These are phyloP conservation scores for Apis florea DNA, from an alignment of 1,140 invertebrate genomes.

Conservation along the genomic window DNA sequence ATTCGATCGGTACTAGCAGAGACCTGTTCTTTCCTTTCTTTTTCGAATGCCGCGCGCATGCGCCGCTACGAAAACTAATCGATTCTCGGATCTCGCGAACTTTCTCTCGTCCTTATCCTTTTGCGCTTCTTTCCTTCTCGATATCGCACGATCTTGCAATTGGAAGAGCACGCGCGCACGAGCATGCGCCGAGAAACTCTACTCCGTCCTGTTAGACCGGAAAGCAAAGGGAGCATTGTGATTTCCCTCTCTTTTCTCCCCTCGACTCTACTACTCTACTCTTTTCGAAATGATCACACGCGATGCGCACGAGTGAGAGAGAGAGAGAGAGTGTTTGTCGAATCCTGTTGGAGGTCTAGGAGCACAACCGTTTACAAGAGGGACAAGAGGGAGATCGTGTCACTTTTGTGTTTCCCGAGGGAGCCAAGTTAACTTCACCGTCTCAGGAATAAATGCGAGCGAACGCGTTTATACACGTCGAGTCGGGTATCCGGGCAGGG, in stretches of 20 bases:
- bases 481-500: constrained; percentile 59
- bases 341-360: constrained; percentile 30
- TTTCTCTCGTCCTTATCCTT: constrained; percentile 27
- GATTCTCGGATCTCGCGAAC: constrained; percentile 32
- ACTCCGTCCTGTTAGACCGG: constrained; percentile 36
- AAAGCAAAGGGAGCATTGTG: constrained; percentile 31
- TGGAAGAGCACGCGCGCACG: too few relatives aligned
- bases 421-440: constrained; percentile 67
- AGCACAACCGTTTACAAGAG: constrained; percentile 55
- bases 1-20: background rate
- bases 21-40: background rate
- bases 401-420: constrained; percentile 76
- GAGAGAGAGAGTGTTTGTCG: background rate
- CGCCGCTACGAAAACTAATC: constrained; percentile 2
- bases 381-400: constrained; percentile 67
- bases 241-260: background rate
- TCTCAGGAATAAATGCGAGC: constrained; percentile 66
- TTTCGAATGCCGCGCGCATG: background rate
- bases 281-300: constrained; percentile 36
- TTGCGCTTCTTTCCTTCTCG: background rate
- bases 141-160: background rate
- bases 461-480: constrained; percentile 20
- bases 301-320: background rate
- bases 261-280: background rate
- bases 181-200: background rate